Base-by-base conservation (phyloP, 2,888 invertebrate species). In the Esperia sulphurella region DNA sequence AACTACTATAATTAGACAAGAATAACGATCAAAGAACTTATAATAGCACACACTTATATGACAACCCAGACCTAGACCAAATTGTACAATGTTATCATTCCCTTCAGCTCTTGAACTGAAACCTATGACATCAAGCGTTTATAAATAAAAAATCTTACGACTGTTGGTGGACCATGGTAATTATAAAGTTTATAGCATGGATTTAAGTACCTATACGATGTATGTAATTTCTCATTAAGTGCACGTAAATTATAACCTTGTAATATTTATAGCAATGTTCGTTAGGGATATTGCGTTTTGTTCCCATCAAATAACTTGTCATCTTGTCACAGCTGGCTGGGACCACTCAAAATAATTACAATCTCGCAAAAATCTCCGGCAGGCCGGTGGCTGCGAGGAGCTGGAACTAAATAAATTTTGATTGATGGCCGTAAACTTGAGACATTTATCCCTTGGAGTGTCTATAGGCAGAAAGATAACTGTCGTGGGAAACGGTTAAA, bases 301-400 rank as follows among this genome's bases (percentile, higher is more conserved):
- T 38, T 41, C 12, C 48, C 46, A 43, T 48, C 51, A 44, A 46
- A 46, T 46, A 48, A 45, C 39, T 46, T 38, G 49, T 46, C 46
- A 14, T 41, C 59, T 65, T 55, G 72, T 68, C 72, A 63, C 76
- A 71, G 65, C 71, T 75, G 76, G 71, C 53, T 61, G 60, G 59
- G 61, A 69, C 65, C 76, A 77, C 77, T 78, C 70, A 67, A 68
- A 71, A 71, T 77, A 76, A 78, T 78, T 77, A 75, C 70, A 75
- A 76, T 73, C 68, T 71, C 69, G 65, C 73, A 72, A 75, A 75
- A 75, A 71, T 71, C 67, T 65, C 66, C 65, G 59, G 54, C 49
- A 41, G 38, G 38, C 5, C 14, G 37, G 39, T 13, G 45, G 9
- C 13, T 6, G 35, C 30, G 13, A n/a, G 43, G 60, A 63, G 70